Evolutionary conservation across 2,888 invertebrate species (phyloP), one percentile per base, ranked within the genome.

Genomic region (Tridacna gigas): DNA sequence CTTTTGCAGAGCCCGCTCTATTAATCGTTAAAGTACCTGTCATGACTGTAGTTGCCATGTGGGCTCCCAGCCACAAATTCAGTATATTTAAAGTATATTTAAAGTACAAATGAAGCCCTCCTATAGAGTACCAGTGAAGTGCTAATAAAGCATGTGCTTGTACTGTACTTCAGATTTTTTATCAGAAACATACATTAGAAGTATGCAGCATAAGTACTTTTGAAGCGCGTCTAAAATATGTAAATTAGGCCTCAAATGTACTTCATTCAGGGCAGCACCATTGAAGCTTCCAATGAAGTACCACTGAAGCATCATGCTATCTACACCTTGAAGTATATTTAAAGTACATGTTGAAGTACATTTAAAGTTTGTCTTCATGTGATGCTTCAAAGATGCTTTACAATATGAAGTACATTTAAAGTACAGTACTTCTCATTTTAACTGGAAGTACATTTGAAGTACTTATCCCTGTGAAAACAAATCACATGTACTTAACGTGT

Each of bases 21-120:
- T n/a, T n/a, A n/a, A n/a, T n/a, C n/a, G n/a, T n/a, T n/a, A n/a
- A n/a, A n/a, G n/a, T n/a, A n/a, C n/a, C n/a, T n/a, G n/a, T n/a
- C n/a, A n/a, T n/a, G n/a, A n/a, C n/a, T n/a, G n/a, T n/a, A n/a
- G n/a, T n/a, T n/a, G n/a, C n/a, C n/a, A n/a, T n/a, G n/a, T n/a
- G n/a, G n/a, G n/a, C n/a, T n/a, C 67, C 67, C 25, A 67, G 67
- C 67, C 67, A 67, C 67, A 67, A 26, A 67, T 67, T 37, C 28
- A 67, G 25, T 45, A 37, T 45, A 13, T 67, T 67, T 67, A 37
- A 67, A 67, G 67, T 67, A 37, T 45, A 67, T 67, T 67, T 37
- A 20, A 45, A 69, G 48, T 69, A 45, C 25, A 48, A 47, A 20
- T 69, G 69, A 69, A 69, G 69, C 47, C 48, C 69, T 47, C 69